Conservation (phyloP, 53 echinoderm and acorn worm species). For the Hippasteria phrygiana region DNA sequence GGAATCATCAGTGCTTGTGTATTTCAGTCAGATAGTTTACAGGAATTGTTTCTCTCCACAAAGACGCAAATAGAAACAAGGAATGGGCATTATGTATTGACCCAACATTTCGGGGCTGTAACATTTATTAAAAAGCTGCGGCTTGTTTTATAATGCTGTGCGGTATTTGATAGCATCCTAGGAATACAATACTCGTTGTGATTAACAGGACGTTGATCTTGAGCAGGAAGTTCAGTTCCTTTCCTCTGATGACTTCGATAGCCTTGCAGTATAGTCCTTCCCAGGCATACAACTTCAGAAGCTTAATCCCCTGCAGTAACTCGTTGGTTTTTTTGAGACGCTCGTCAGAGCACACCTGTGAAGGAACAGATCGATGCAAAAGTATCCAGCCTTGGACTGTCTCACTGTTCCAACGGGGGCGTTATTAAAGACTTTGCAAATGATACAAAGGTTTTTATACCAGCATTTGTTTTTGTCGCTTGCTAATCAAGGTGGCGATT, state of each 20-base stretch:
- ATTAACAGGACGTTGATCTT: constrained; percentile 62
- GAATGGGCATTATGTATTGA: too few species aligned
- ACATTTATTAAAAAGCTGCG: too few species aligned
- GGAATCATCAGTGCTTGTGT: too few species aligned
- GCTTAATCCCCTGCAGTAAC: constrained; percentile 78
- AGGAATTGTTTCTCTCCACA: too few species aligned
- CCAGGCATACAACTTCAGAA: constrained; percentile 81
- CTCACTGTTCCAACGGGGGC: too few species aligned
- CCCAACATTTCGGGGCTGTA: too few species aligned
- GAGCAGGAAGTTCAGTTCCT: constrained; percentile 54
- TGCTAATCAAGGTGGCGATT: constrained; percentile 65
- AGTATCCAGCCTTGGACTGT: background rate
- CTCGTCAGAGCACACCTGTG: constrained; percentile 70
- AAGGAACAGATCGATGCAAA: background rate
- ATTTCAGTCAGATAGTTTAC: too few species aligned
- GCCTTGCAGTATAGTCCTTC: constrained; percentile 63
- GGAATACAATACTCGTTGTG: constrained; percentile 55
- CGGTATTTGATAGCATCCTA: too few species aligned
- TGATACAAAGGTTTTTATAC: constrained; percentile 33
- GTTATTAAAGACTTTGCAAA: background rate
- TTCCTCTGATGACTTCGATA: constrained; percentile 54
- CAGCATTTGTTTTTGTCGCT: constrained; percentile 72
- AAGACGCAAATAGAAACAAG: too few species aligned
- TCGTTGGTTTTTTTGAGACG: constrained; percentile 76
- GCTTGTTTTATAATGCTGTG: too few species aligned